These are phyloP conservation scores for Grallaria varia DNA, from an alignment of 2,113 vertebrate genomes.

Conservation along the genomic window DNA sequence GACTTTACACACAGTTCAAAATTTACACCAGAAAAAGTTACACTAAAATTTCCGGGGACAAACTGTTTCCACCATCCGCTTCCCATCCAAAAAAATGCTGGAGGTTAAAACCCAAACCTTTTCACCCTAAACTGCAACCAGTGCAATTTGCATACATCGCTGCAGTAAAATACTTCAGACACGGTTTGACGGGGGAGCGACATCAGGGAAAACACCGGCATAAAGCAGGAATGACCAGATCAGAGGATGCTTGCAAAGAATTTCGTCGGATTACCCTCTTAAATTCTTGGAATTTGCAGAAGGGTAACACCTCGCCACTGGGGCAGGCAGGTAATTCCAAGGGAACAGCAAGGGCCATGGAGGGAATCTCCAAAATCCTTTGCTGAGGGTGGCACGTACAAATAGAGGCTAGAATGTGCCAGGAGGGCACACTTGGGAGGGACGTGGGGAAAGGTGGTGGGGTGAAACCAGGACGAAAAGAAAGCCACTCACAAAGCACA, in stretches of 20 bases:
- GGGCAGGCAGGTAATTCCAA: background rate
- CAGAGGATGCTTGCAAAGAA: background rate
- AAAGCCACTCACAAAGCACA: background rate
- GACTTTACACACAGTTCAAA: background rate
- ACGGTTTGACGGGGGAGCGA: background rate
- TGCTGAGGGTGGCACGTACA: background rate
- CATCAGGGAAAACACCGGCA: background rate
- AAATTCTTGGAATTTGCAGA: background rate
- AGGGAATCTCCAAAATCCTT: background rate
- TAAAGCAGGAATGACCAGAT: background rate
- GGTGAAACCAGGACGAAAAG: background rate
- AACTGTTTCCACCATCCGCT: background rate
- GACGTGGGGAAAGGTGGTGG: background rate
- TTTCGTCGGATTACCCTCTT: background rate
- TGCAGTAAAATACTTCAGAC: background rate
- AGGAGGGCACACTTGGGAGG: background rate
- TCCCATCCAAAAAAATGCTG: background rate
- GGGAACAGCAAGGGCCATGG: background rate
- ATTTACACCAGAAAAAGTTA: background rate
- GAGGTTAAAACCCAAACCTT: background rate
- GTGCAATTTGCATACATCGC: background rate
- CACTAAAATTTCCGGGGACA: background rate
- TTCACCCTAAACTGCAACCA: background rate
- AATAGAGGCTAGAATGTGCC: background rate
- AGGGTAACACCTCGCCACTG: background rate